Conservation (phyloP, 1,140 invertebrate genomes). For the Eriocheir sinensis region DNA sequence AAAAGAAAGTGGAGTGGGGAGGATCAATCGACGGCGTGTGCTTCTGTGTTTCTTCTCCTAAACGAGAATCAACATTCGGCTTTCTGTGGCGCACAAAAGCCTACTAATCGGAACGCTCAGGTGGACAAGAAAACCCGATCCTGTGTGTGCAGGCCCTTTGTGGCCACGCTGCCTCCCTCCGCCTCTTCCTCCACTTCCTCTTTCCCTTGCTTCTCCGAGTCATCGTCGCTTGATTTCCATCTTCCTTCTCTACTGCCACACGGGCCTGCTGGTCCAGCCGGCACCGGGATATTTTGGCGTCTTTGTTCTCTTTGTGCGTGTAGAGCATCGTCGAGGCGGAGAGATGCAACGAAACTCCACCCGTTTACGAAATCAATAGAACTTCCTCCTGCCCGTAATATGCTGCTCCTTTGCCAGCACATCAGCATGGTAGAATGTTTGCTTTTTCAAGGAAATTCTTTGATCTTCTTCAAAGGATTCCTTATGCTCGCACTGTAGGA, state of each 20-base stretch:
- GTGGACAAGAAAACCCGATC: background rate
- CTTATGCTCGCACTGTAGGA: background rate
- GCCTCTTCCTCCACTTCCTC: background rate
- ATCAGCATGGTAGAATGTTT: background rate
- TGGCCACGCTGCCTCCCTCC: background rate
- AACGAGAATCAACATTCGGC: background rate
- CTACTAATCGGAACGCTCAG: background rate
- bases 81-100: background rate
- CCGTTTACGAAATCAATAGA: background rate
- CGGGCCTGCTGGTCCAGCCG: background rate
- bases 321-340: background rate
- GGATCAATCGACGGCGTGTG: background rate
- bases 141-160: background rate
- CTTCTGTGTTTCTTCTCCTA: background rate
- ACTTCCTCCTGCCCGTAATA: background rate
- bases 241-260: background rate
- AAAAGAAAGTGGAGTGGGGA: background rate
- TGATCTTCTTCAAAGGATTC: background rate
- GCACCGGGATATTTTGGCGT: background rate
- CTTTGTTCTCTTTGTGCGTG: background rate
- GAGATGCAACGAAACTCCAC: background rate
- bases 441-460: background rate
- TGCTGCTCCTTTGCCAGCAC: background rate
- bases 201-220: background rate
- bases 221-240: background rate